These are phyloP conservation scores for Lepilemur septentrionalis DNA, from an alignment of 2,797 vertebrate genomes.

Conservation along the genomic window DNA sequence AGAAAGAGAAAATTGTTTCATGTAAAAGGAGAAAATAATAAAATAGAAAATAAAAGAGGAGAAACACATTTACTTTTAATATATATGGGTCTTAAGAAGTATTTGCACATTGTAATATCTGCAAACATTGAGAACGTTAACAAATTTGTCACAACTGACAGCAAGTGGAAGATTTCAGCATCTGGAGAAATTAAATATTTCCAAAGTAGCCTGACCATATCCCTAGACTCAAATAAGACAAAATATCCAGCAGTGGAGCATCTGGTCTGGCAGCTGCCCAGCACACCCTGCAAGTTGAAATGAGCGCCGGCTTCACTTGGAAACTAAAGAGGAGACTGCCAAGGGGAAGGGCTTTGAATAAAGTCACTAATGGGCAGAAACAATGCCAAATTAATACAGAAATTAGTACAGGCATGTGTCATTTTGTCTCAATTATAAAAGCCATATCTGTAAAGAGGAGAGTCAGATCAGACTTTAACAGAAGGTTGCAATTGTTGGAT, in stretches of 20 bases:
- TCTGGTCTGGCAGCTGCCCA: conserved; percentile 68
- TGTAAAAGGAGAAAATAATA: background rate
- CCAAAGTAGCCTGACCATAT: conserved; percentile 10
- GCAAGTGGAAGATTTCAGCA: background rate
- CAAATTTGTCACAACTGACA: conserved; percentile 66
- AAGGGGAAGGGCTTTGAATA: conserved; percentile 30
- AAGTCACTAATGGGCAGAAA: background rate
- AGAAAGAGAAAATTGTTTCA: background rate
- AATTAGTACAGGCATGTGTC: conserved; percentile 21
- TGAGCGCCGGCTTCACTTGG: background rate
- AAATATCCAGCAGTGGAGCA: conserved; percentile 57
- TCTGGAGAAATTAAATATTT: conserved; percentile 68
- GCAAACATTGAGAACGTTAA: conserved; percentile 18
- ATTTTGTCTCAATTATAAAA: conserved; percentile 64
- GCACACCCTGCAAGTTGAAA: background rate
- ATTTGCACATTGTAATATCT: background rate
- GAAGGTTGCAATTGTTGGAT: background rate
- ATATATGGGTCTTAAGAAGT: background rate
- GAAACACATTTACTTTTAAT: background rate
- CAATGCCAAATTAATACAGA: conserved; percentile 33
- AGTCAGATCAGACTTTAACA: background rate
- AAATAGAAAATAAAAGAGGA: background rate
- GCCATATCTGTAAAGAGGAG: background rate
- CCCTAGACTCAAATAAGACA: conserved; percentile 65
- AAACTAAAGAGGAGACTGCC: conserved; percentile 16